phyloP scores from a whole-genome alignment of 2,797 vertebrate genomes.

The Urosaurus nigricauda region DNA sequence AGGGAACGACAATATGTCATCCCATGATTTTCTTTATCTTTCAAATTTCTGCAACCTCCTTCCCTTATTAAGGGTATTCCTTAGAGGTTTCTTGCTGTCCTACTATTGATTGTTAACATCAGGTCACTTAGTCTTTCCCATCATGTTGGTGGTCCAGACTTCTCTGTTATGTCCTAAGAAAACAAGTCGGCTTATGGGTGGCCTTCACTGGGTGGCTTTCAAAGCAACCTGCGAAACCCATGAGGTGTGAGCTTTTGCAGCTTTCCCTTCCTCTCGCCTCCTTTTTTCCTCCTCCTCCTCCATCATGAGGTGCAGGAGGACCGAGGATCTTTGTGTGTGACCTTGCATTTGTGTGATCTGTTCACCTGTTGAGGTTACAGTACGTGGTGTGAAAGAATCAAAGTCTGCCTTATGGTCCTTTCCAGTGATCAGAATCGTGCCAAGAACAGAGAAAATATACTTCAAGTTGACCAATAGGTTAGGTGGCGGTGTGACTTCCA shows the following conservation, averaged over 20 bases:
- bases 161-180: background rate
- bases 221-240: background rate
- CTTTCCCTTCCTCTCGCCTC: background rate
- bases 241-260: conserved; percentile 26
- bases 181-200: background rate
- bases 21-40: background rate
- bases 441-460: background rate
- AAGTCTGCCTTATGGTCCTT: conserved; percentile 17
- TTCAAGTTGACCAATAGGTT: background rate
- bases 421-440: background rate
- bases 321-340: background rate
- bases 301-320: background rate
- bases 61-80: no score
- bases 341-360: conserved; percentile 12
- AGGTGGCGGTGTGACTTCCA: background rate
- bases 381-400: background rate
- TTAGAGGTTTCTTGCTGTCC: background rate
- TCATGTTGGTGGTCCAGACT: background rate
- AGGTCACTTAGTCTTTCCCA: background rate
- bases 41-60: background rate
- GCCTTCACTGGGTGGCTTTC: conserved; percentile 29
- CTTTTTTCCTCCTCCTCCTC: background rate
- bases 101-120: background rate
- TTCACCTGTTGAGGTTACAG: conserved; percentile 30
- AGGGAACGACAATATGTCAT: background rate